Base-by-base conservation (phyloP, 2,888 invertebrate species). In the Limnephilus auricula region DNA sequence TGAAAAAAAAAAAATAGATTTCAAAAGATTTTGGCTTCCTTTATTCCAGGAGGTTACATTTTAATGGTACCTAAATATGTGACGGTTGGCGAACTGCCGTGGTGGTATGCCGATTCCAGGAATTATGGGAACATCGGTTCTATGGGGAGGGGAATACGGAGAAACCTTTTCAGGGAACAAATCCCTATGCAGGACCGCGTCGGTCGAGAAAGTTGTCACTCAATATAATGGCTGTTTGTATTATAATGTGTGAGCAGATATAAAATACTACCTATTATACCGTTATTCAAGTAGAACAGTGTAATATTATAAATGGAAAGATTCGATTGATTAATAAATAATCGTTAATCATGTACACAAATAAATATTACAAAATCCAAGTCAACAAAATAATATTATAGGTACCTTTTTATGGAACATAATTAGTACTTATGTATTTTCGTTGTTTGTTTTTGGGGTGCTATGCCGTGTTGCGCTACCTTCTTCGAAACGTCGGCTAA, bases 161-260 rank as follows among this genome's bases (percentile, higher is more conserved):
- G 86, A 86, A 86, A 86, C 86, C 86, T 86, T 86, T 86, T 86
- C 37, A 34, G 83, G 83, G 83, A 78, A 34, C 83, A 30, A 85
- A 65, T 79, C 85, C 85, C 82, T 37, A 89, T 78, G 80, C 90
- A 34, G 85, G n/a, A 78, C 50, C 34, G 31, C 34, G 34, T 31
- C n/a, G 88, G 79, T 79, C 9, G 65, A 30, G 79, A 37, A n/a
- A 88, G 37, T 37, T 88, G 78, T 88, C 88, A 88, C n/a, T 88
- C 79, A 87, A 86, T 65, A 65, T 65, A 65, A 65, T 65, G 65
- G 9, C 25, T 65, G n/a, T 65, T 65, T 65, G 25, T 65, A 18
- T n/a, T n/a, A 18, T 18, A 25, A 65, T 50, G 6, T 18, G 4
- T 13, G 50, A 25, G 65, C 65, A 65, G 65, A 18, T 45, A 45